Evolutionary conservation across 2,797 vertebrate species (phyloP).

Genomic region (Tympanoctomys barrerae): DNA sequence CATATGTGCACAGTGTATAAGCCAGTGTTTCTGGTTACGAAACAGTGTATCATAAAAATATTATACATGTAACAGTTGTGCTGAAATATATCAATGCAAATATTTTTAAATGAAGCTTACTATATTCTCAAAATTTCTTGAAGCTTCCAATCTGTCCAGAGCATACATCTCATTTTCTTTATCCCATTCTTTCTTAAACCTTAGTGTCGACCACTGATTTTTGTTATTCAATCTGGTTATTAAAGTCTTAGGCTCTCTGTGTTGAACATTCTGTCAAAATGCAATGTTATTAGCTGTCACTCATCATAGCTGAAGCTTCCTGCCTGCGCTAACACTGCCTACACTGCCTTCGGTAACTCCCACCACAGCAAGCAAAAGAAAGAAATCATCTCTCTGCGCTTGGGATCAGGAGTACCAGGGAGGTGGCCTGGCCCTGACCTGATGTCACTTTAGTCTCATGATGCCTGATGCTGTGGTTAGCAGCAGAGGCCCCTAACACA

Average conservation of each 20-base stretch:
- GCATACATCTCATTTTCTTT: constrained; percentile 26
- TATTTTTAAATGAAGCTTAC: constrained; percentile 46
- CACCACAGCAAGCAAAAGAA: background rate
- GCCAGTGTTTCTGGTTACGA: background rate
- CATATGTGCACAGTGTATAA: constrained; percentile 18
- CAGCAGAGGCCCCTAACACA: background rate
- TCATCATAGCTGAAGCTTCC: background rate
- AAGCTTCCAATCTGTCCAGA: background rate
- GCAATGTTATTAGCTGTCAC: background rate
- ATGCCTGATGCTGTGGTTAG: background rate
- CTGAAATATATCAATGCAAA: constrained; percentile 1
- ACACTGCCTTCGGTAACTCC: background rate
- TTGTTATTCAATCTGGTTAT: constrained; percentile 26
- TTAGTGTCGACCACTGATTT: constrained; percentile 14
- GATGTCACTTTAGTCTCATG: background rate
- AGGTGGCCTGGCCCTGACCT: background rate
- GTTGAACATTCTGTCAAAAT: constrained; percentile 54
- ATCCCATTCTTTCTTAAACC: constrained; percentile 32
- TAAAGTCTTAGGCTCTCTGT: background rate
- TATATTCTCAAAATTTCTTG: constrained; percentile 52
- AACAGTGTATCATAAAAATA: constrained; percentile 47
- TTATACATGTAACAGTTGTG: constrained; percentile 10
- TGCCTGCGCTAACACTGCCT: background rate
- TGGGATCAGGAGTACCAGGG: background rate
- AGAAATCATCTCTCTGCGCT: background rate